Evolutionary conservation across 2,113 vertebrate genomes (phyloP).

Genomic region (Limnothrissa miodon): DNA sequence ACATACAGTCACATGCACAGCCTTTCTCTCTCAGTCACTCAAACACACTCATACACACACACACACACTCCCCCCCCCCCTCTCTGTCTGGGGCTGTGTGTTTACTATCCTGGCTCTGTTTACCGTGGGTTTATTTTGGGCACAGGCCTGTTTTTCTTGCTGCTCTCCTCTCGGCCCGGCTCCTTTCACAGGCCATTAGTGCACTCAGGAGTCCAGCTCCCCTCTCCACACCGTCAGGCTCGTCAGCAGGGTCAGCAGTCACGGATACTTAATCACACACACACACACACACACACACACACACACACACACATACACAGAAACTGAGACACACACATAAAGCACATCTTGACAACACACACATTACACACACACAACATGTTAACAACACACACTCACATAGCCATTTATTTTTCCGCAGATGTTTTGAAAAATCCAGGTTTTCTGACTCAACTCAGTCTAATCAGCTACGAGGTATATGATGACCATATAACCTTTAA

Average conservation of each 20-base stretch:
- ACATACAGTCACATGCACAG: not conserved
- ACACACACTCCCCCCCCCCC: not conserved
- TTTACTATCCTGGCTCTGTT: constrained; percentile 18
- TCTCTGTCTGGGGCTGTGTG: constrained; percentile 4
- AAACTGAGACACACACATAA: not conserved
- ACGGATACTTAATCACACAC: not conserved
- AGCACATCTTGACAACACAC: not conserved
- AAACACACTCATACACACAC: not conserved
- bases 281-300: not conserved
- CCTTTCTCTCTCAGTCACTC: not conserved
- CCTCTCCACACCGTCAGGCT: not conserved
- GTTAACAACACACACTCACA: not conserved
- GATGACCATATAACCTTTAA: no score
- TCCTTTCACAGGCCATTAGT: constrained; percentile 17
- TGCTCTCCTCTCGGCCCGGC: not conserved
- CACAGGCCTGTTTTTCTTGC: constrained; percentile 17
- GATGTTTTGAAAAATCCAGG: no score
- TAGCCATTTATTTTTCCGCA: not conserved
- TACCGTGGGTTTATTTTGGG: constrained; percentile 14
- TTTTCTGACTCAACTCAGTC: no score
- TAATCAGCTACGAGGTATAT: no score
- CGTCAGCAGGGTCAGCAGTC: constrained; percentile 8
- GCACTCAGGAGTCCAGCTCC: not conserved
- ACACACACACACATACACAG: not conserved
- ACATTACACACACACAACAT: not conserved